Base-by-base conservation (phyloP, 2,888 invertebrate species). In the Craniophora ligustri region DNA sequence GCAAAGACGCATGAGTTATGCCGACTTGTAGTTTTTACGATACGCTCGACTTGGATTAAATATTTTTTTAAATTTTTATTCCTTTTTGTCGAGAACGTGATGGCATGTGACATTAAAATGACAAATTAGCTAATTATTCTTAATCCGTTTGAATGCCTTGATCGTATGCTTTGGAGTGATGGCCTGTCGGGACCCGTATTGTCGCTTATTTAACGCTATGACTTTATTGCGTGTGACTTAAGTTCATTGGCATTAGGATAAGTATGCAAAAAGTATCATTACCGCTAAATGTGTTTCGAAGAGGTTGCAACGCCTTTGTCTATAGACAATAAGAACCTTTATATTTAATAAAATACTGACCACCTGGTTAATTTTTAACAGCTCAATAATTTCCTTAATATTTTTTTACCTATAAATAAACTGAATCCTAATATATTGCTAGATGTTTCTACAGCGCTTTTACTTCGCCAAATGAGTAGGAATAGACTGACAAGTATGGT, bases 71-170 rank as follows among this genome's bases (percentile, higher is more conserved):
- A 89, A 85, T 82, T 85, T 87, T 90, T 86, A 85, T 89, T 84
- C 77, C 81, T 85, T 85, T 78, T 78, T 75, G 73, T 77, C 74
- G 78, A 73, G 81, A 82, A 91, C 92, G 93, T 92, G 93, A 89
- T 87, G 93, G 92, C 91, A 92, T 92, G 92, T 91, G 91, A 92
- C 92, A 91, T 92, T 91, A 91, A 92, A 92, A 92, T 92, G 92
- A 93, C 87, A 91, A 92, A 93, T 93, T 87, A 87, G 86, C 88
- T 92, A 92, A 93, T 93, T 93, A 92, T 91, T 92, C 91, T 91
- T 89, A 85, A 91, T 91, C 91, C 88, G 85, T 60, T 72, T 86
- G 87, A 89, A 88, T 84, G 86, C 84, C 86, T 87, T 88, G 89
- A 90, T 87, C 82, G 84, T 81, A 68, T 63, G 77, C 63, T 46